A percentile compares a stretch with the other conserved stretches of the same genome.
These are phyloP conservation scores for Cinclus cinclus DNA, from an alignment of 2,113 vertebrate species.

Conservation along the genomic window DNA sequence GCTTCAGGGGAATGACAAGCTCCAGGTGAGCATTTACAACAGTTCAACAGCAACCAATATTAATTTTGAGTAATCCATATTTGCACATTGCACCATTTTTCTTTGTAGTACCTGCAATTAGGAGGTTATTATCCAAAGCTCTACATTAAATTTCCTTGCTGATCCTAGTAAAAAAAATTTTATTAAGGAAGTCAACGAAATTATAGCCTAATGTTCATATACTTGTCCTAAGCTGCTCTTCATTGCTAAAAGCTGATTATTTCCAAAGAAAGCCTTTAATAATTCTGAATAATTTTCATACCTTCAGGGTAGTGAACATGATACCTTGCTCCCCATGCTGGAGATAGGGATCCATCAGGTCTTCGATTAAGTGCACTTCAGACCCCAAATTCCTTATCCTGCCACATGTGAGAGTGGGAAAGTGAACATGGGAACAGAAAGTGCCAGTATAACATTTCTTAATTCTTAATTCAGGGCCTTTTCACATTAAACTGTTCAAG, in stretches of 20 bases:
- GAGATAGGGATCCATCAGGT: conserved; percentile 96
- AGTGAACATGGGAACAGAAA: neutral
- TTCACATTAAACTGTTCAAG: neutral
- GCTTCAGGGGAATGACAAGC: neutral
- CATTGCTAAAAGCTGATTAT: neutral
- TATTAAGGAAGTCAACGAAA: neutral
- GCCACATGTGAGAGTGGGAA: neutral
- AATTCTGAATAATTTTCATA: conserved; percentile 22
- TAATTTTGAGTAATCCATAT: neutral
- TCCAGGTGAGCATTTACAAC: neutral
- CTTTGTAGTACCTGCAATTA: neutral
- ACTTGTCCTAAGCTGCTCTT: neutral
- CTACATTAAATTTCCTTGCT: neutral
- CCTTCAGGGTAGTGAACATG: conserved; percentile 99
- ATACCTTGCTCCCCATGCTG: conserved; percentile 97
- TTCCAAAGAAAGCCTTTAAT: neutral
- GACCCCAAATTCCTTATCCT: conserved; percentile 97
- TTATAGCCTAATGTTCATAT: neutral
- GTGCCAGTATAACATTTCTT: neutral
- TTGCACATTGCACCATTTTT: neutral
- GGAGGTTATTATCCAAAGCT: neutral
- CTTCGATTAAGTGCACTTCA: conserved; percentile 95
- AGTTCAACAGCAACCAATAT: neutral
- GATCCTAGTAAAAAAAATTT: neutral
- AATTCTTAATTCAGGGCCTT: neutral